Evolutionary conservation across 2,113 vertebrate genomes (phyloP), one percentile per base, ranked within the genome.

Genomic region (Vidua macroura): DNA sequence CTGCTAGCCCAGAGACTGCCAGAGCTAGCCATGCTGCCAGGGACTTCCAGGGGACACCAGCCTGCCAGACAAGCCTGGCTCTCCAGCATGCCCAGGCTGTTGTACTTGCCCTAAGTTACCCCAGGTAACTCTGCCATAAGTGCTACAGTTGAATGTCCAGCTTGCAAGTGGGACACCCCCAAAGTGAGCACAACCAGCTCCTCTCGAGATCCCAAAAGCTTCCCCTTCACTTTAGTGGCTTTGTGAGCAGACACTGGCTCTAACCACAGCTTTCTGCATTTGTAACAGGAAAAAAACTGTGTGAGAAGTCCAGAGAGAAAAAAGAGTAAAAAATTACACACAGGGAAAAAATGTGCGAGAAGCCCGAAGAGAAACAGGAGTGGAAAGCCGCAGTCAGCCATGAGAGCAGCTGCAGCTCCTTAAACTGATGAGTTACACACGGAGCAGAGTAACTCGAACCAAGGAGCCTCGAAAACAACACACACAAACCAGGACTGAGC

Each of bases 321-420:
- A 43, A 31, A 14, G 35, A 70, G 9, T 2, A 28, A 78, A 81
- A 86, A 70, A 21, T 62, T 68, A 63, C 13, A 82, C 74, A 69
- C 35, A 43, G 16, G 49, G 37, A 66, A 85, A 82, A 74, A 53
- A 44, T 82, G 24, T 3, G 17, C 5, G 0, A 80, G 60, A 74
- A 90, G 6, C 75, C 39, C 85, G 15, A 70, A 69, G 43, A 62
- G 5, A 74, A 74, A 55, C 41, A 44, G 33, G 55, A 87, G 28
- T 1, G 23, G 66, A 84, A 79, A 89, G 24, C 63, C 74, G 25
- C 41, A 93, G 72, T 22, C 81, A 59, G 75, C 63, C 79, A 67
- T 11, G 35, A 46, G 48, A 83, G 63, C 93, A 95, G 87, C 91
- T 95, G 86, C 86, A 91, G 88, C 58, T 79, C 74, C 79, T 91